Base-by-base conservation (phyloP, 2,113 vertebrate species). In the Rhinopomastus cyanomelas region DNA sequence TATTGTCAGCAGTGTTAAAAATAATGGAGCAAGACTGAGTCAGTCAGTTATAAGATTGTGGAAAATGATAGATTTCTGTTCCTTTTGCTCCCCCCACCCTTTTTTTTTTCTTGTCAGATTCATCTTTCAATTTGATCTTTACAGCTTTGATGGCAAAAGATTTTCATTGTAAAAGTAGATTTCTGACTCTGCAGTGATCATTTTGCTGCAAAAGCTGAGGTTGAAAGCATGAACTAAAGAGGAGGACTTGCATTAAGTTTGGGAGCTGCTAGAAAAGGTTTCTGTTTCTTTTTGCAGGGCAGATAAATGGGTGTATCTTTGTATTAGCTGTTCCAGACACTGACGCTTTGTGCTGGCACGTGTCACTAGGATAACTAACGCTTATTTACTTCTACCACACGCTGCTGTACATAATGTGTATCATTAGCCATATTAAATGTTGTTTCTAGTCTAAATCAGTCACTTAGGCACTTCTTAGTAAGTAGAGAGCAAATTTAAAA, bases 1-100 rank as follows among this genome's bases (percentile, higher is more conserved):
- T 10, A 34, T 66, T 94, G 83, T 83, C 85, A 94, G 72, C 62
- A 68, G 61, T 16, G 49, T 91, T 91, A 91, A 89, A 91, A 94
- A 94, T 79, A 89, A 81, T 5, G 11, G 55, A 81, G 39, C 20
- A 48, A 81, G 80, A 59, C 55, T 22, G 32, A 76, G 32, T 57
- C 34, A 93, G 52, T 48, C 26, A 90, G 61, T 68, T 17, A 4
- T 44, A 88, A 73, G 69, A 73, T n/a, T 55, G 66, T 73, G 67
- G 37, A 81, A 95, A 83, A 34, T n/a, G 34, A 51, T 17, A 86
- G 73, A 87, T 79, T 87, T 88, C 53, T 4, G 6, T 12, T 81
- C 91, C 65, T 81, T 92, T 88, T 65, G 61, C 79, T 83, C 20
- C 20, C 18, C 18, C 36, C 83, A 66, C 17, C 59, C 16, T 13